Conservation (phyloP, 2,113 vertebrate genomes). For the Tympanuchus pallidicinctus region DNA sequence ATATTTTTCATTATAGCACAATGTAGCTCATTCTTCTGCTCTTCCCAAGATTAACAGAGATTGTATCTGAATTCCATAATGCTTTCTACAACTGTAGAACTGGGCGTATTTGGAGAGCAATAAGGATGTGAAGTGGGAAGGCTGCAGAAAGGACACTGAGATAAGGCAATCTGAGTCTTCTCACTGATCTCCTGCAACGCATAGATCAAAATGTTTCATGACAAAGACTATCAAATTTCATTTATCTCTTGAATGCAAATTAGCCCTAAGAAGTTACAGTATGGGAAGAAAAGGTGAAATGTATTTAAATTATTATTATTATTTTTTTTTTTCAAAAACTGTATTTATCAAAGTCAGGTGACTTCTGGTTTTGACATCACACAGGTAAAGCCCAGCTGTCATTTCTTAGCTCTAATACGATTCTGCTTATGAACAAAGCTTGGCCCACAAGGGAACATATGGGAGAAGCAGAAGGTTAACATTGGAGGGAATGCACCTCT, state of each 20-base stretch:
- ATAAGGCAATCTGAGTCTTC: slow-evolving; percentile 56
- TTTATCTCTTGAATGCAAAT: slow-evolving; percentile 50
- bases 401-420: neutral
- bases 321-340: neutral
- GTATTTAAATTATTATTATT: neutral
- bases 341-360: slow-evolving; percentile 8
- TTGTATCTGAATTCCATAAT: slow-evolving; percentile 38
- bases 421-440: neutral
- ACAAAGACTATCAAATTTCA: slow-evolving; percentile 56
- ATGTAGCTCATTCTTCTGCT: slow-evolving; percentile 21
- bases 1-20: neutral
- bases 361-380: neutral
- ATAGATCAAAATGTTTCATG: slow-evolving; percentile 60
- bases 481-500: slow-evolving; percentile 15
- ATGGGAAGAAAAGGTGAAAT: neutral
- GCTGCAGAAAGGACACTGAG: slow-evolving; percentile 7
- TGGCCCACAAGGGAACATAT: slow-evolving; percentile 44
- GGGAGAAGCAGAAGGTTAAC: slow-evolving; percentile 39
- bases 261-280: neutral
- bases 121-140: neutral
- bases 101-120: slow-evolving; percentile 38
- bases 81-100: neutral
- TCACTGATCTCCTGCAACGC: slow-evolving; percentile 32
- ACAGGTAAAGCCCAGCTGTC: neutral
- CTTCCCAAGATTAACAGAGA: slow-evolving; percentile 17